A percentile compares a stretch with the other conserved stretches of the same genome.
phyloP scores from a whole-genome alignment of 2,888 invertebrate genomes.

The Nomada fabriciana region DNA sequence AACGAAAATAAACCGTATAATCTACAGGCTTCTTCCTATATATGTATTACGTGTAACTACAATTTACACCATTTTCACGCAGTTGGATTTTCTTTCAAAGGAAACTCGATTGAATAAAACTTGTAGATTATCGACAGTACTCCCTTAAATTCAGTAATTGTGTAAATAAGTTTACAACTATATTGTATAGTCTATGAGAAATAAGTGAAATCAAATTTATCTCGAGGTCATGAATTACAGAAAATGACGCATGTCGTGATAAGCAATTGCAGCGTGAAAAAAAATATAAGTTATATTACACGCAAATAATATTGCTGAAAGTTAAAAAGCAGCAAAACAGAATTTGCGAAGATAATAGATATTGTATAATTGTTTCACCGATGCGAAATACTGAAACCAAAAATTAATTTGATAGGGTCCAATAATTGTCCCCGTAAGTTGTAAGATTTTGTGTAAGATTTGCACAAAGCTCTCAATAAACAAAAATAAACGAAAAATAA shows the following conservation, averaged over 20 bases:
- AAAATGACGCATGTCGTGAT: background rate
- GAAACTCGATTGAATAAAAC: background rate
- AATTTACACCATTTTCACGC: background rate
- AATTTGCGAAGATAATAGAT: background rate
- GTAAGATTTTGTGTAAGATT: slow-evolving; percentile 26
- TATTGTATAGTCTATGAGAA: too few relatives aligned
- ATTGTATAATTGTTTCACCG: background rate
- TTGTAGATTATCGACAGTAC: too few relatives aligned
- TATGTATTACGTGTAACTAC: too few relatives aligned
- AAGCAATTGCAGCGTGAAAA: background rate
- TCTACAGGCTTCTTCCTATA: background rate
- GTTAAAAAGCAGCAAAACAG: background rate
- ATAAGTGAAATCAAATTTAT: background rate
- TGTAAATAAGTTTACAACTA: background rate
- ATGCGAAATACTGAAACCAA: background rate
- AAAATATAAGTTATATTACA: background rate
- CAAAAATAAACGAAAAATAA: background rate
- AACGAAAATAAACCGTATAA: background rate
- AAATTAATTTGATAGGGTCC: too few relatives aligned
- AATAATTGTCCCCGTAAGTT: too few relatives aligned
- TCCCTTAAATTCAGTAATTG: too few relatives aligned
- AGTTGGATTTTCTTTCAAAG: background rate
- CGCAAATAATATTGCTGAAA: background rate
- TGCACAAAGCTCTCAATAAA: background rate
- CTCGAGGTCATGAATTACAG: background rate